Evolutionary conservation across 2,797 vertebrate species (phyloP), one percentile per base, ranked within the genome.

Genomic region (Alca torda): DNA sequence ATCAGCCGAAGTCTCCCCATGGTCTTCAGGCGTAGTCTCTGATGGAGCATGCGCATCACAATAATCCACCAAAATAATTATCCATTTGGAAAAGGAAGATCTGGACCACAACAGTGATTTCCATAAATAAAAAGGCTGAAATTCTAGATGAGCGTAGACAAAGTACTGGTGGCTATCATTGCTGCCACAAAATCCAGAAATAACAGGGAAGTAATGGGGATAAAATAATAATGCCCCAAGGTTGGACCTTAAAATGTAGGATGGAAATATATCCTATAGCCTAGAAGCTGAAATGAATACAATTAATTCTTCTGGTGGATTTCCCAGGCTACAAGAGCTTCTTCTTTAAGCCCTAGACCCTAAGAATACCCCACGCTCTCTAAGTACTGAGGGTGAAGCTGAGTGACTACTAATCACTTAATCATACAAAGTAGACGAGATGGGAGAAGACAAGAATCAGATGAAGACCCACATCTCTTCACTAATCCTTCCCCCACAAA

Each of bases 31-130:
- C 50, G 63, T 25, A 72, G 82, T 61, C 6, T 76, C 61, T 1
- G 1, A 56, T 14, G 37, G 63, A 90, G 43, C 18, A 53, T 1
- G 11, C 10, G 46, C 23, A 26, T 15, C 46, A 19, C 17, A 89
- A 91, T 53, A 75, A 95, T 95, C 80, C 90, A 92, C 10, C n/a
- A 76, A 89, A 95, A 91, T n/a, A 83, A 64, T 53, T 28, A 81
- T 56, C 92, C 87, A 61, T 78, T 68, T 46, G 46, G 56, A 94
- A 86, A 56, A 73, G 64, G 33, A 89, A 90, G 76, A 80, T 69
- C 84, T 86, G 87, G 69, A 89, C 51, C n/a, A 51, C 31, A 82
- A 63, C 39, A 60, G 18, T 4, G 43, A 93, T 54, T 59, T 95
- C 79, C 90, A 84, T 53, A 54, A 91, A 48, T 75, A 64, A 90